Conservation (phyloP, 2,797 vertebrate genomes). For the Manis pentadactyla region DNA sequence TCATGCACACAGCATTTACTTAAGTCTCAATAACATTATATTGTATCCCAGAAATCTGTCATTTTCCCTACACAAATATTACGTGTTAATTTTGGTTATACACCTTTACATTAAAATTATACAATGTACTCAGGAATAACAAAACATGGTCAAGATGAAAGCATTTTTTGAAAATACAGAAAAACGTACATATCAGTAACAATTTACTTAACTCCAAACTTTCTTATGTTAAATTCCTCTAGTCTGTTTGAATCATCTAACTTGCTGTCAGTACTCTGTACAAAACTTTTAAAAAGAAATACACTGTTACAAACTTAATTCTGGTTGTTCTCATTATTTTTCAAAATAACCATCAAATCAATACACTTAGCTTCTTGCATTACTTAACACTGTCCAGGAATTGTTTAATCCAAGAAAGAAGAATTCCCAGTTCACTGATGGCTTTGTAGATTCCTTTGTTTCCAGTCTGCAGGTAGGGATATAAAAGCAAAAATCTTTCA, state of each 20-base stretch:
- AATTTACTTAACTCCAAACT: background rate
- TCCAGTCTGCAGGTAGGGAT: conserved; percentile 81
- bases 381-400: conserved; percentile 78
- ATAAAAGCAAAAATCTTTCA: background rate
- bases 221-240: background rate
- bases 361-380: background rate
- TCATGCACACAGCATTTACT: background rate
- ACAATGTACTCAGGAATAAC: background rate
- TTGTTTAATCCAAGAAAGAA: conserved; percentile 87
- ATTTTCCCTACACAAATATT: conserved; percentile 26
- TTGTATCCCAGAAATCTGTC: background rate
- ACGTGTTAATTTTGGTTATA: background rate
- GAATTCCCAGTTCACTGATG: conserved; percentile 87
- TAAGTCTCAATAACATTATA: background rate
- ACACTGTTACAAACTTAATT: accelerated
- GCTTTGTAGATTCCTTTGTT: conserved; percentile 85
- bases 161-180: conserved; percentile 35
- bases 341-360: conserved; percentile 9
- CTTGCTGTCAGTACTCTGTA: background rate
- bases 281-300: background rate
- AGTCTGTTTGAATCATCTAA: background rate
- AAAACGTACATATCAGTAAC: background rate
- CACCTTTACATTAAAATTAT: conserved; percentile 42
- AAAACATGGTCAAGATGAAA: background rate
- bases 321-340: background rate